Conservation (phyloP, 2,113 vertebrate genomes). For the Propithecus coquereli region DNA sequence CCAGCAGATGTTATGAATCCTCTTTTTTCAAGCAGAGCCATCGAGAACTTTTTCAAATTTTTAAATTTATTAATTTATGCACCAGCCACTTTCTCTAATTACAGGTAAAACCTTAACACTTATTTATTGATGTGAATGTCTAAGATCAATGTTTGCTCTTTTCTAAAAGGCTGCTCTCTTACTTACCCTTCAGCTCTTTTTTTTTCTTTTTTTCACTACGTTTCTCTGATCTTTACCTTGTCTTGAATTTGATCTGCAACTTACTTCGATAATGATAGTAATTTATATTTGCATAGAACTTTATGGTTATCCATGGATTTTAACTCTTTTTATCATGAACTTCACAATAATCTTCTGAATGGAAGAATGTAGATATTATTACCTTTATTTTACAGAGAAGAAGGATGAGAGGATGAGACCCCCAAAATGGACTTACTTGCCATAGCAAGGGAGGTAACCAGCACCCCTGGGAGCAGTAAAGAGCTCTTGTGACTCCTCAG, state of each 20-base stretch:
- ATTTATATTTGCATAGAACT: neutral
- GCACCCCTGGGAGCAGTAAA: neutral
- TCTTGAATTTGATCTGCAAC: neutral
- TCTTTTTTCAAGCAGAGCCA: neutral
- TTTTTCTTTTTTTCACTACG: neutral
- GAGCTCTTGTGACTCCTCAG: neutral
- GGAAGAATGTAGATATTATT: neutral
- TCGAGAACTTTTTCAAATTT: neutral
- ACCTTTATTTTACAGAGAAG: neutral
- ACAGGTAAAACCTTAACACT: neutral
- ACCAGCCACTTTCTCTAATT: neutral
- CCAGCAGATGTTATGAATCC: neutral
- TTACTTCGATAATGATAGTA: neutral
- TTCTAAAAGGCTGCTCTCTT: neutral
- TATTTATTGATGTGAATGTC: neutral
- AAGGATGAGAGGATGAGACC: neutral
- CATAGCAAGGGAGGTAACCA: neutral
- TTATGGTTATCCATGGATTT: neutral
- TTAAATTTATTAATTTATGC: neutral
- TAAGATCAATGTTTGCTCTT: neutral
- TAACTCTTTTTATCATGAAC: neutral
- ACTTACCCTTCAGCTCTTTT: neutral
- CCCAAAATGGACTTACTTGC: neutral
- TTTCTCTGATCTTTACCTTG: neutral
- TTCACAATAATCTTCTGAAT: neutral